A percentile compares a stretch with the other conserved stretches of the same genome.
phyloP scores from a whole-genome alignment of 2,113 vertebrate genomes.

The Protobothrops flavoviridis region DNA sequence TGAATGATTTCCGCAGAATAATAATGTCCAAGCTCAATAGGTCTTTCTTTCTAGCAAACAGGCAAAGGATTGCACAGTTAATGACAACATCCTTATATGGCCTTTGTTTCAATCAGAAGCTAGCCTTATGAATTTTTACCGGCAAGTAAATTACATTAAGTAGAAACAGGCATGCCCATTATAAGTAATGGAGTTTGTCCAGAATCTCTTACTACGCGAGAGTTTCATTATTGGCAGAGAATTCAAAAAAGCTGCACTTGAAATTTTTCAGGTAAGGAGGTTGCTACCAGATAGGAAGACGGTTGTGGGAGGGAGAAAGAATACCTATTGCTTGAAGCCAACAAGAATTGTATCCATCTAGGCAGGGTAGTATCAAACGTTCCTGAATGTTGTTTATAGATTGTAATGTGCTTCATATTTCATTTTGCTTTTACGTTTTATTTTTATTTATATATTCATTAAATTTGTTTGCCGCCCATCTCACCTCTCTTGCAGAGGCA shows the following conservation, averaged over 20 bases:
- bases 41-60: background rate
- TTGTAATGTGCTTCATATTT: background rate
- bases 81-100: background rate
- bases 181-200: background rate
- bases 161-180: background rate
- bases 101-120: background rate
- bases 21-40: background rate
- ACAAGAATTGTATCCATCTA: background rate
- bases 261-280: background rate
- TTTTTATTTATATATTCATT: background rate
- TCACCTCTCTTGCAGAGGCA: background rate
- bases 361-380: constrained; percentile 13
- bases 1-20: background rate
- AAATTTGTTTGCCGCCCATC: background rate
- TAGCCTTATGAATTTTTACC: background rate
- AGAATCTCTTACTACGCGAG: background rate
- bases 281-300: background rate
- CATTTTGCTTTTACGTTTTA: background rate
- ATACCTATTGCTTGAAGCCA: background rate
- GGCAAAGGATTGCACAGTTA: too few species aligned
- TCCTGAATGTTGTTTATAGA: constrained; percentile 1
- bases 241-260: background rate
- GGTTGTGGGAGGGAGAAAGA: background rate
- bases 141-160: background rate
- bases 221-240: background rate